phyloP scores from a whole-genome alignment of 2,113 vertebrate genomes.

The Thinocorus orbignyianus region DNA sequence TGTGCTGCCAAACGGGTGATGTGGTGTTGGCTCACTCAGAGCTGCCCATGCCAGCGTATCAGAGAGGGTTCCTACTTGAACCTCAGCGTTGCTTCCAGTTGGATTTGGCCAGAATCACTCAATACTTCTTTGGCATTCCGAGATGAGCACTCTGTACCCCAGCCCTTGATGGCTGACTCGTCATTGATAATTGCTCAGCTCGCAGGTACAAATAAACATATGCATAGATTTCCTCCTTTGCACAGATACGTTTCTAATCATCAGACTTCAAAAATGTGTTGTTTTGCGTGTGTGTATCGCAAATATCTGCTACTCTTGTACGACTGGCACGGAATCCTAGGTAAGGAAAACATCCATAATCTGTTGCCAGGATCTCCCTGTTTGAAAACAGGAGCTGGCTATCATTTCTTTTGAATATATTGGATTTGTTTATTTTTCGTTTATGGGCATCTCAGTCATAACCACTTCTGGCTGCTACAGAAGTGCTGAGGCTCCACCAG shows the following conservation, averaged over 20 bases:
- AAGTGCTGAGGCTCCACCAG: not conserved
- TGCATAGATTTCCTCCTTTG: not conserved
- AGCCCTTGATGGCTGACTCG: not conserved
- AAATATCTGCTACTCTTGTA: not conserved
- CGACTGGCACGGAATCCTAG: not conserved
- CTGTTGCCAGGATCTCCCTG: not conserved
- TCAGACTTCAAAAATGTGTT: not conserved
- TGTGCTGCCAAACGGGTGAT: not conserved
- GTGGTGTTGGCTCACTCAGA: not conserved
- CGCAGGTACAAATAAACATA: not conserved
- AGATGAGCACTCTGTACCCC: not conserved
- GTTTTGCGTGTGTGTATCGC: rapidly evolving
- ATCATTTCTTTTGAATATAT: not conserved
- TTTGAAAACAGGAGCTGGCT: not conserved
- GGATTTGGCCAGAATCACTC: not conserved
- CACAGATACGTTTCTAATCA: not conserved
- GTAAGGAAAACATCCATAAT: not conserved
- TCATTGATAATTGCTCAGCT: not conserved
- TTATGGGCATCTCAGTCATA: not conserved
- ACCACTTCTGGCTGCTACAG: not conserved
- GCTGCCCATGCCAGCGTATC: not conserved
- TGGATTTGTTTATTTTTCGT: not conserved
- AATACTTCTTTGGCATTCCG: not conserved
- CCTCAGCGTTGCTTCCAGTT: not conserved
- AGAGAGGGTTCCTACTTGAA: not conserved